Evolutionary conservation across 2,888 invertebrate species (phyloP).

Genomic region (Rhagonycha fulva): DNA sequence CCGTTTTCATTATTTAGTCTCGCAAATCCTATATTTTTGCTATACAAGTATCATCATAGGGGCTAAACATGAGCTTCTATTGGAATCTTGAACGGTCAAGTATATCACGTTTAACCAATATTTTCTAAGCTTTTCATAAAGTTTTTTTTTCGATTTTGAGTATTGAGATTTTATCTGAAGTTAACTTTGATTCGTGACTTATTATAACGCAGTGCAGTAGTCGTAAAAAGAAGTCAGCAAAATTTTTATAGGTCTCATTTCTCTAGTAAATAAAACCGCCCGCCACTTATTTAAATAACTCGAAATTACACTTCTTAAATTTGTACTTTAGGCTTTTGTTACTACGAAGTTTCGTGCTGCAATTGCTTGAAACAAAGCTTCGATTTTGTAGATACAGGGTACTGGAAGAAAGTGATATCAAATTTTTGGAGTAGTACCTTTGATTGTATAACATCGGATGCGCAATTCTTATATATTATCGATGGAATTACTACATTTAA

Average conservation of each 20-base stretch:
- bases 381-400: background rate
- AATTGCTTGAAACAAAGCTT: background rate
- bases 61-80: background rate
- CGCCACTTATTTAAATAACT: background rate
- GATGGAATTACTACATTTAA: no score
- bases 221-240: background rate
- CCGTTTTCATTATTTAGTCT: background rate
- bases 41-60: background rate
- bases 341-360: background rate
- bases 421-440: no score
- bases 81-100: background rate
- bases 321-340: background rate
- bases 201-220: background rate
- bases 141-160: background rate
- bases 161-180: background rate
- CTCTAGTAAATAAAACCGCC: background rate
- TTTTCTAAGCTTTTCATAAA: background rate
- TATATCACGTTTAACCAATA: background rate
- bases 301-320: background rate
- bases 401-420: background rate
- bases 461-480: no score
- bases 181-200: background rate
- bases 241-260: background rate
- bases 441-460: no score
- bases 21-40: background rate